phyloP scores from a whole-genome alignment of 2,797 vertebrate species.

The Dendrocincla fuliginosa region DNA sequence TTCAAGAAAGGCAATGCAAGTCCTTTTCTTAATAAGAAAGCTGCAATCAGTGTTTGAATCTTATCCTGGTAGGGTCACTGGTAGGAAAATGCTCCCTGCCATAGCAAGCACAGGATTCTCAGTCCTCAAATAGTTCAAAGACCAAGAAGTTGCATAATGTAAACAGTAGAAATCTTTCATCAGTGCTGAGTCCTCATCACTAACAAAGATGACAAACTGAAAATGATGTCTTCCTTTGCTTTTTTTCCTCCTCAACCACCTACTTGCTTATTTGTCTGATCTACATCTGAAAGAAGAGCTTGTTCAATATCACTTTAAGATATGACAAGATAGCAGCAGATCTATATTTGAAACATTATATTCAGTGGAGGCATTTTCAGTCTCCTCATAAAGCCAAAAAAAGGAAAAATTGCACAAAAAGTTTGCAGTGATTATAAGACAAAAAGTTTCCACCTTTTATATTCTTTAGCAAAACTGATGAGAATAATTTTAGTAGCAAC shows the following conservation, averaged over 20 bases:
- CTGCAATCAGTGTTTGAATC: not conserved
- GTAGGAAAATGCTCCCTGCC: not conserved
- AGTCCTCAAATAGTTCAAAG: not conserved
- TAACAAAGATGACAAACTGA: not conserved
- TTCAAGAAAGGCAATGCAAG: not conserved
- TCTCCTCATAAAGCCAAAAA: not conserved
- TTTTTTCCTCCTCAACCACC: not conserved
- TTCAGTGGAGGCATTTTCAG: not conserved
- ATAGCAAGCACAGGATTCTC: not conserved
- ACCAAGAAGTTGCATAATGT: not conserved
- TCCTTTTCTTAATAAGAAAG: not conserved
- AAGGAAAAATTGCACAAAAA: not conserved
- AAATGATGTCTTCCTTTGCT: not conserved
- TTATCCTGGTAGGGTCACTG: not conserved
- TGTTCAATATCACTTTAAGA: constrained; percentile 7
- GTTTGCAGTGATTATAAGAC: not conserved
- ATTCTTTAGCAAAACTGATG: not conserved
- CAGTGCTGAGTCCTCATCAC: not conserved
- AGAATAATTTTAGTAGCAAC: not conserved
- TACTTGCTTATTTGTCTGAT: constrained; percentile 38
- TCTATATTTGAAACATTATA: not conserved
- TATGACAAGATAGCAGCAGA: not conserved
- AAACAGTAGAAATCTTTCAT: constrained; percentile 6
- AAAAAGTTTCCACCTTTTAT: not conserved
- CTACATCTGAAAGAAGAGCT: constrained; percentile 20